Conservation (phyloP, 2,113 vertebrate species). For the Leiothrix lutea region DNA sequence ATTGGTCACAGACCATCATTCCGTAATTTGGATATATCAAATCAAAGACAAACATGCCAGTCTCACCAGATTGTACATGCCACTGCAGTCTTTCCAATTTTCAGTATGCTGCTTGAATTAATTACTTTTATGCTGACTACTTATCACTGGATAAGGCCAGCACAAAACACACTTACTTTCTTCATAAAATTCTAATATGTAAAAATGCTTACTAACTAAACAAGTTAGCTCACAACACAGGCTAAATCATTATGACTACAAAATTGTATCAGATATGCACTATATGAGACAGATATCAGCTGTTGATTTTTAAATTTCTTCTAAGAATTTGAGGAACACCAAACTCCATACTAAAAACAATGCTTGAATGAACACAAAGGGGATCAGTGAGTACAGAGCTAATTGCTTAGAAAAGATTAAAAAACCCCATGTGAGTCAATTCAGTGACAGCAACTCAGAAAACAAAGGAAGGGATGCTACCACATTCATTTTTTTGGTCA, state of each 20-base stretch:
- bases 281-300: neutral
- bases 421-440: neutral
- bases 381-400: neutral
- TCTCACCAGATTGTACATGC: slow-evolving; percentile 49
- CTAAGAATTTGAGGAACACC: neutral
- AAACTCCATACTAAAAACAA: neutral
- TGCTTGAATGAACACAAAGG: neutral
- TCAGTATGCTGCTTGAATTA: neutral
- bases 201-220: neutral
- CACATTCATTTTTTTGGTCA: neutral
- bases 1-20: slow-evolving; percentile 57
- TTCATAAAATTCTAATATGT: neutral
- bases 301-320: neutral
- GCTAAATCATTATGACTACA: neutral
- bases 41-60: slow-evolving; percentile 50
- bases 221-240: neutral
- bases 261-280: fast-evolving
- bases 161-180: neutral
- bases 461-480: neutral
- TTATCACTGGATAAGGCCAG: slow-evolving; percentile 2
- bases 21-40: slow-evolving; percentile 35
- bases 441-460: neutral
- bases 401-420: neutral
- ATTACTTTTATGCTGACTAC: slow-evolving; percentile 45
- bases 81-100: slow-evolving; percentile 46